Evolutionary conservation across 2,113 vertebrate genomes (phyloP), one percentile per base, ranked within the genome.

Genomic region (Halichoerus grypus): DNA sequence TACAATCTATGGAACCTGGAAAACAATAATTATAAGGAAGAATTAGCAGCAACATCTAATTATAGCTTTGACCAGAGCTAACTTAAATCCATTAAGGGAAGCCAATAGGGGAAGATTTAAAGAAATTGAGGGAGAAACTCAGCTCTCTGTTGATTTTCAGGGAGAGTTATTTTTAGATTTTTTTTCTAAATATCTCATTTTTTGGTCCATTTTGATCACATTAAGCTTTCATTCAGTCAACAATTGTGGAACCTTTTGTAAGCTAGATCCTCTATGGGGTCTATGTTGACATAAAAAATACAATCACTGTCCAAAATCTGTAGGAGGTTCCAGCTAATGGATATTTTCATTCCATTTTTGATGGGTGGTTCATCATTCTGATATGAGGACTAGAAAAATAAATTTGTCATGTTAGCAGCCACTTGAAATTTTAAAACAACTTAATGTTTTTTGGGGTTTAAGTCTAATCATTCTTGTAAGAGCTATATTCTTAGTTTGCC

Each of bases 1-100:
- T 99, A 94, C 99, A 99, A 98, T 99, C 99, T 90, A 99, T 98
- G 59, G 99, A 99, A 16, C 98, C 99, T 99, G 96, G 71, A 95
- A 98, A 97, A 94, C 63, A 59, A 97, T 84, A 88, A 94, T 26
- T 94, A 57, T 42, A 97, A n/a, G 92, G 81, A 83, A 95, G 72
- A 97, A 89, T 53, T 93, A 69, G 33, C 0, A 4, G 8, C 16
- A 88, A 67, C 57, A 92, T 88, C 93, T 57, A 0, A 55, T 79
- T 63, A 63, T 59, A 80, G 26, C 11, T 51, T 72, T 95, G 59
- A 63, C n/a, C 18, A n/a, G 57, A 71, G 31, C 9, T 86, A 51
- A 71, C 3, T 10, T 82, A 74, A 84, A 19, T 18, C 7, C 82
- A 19, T 53, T 36, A 21, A 28, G 0, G 4, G 12, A 91, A 33